Conservation (phyloP, 2,113 vertebrate species). For the Myiagra hebetior region DNA sequence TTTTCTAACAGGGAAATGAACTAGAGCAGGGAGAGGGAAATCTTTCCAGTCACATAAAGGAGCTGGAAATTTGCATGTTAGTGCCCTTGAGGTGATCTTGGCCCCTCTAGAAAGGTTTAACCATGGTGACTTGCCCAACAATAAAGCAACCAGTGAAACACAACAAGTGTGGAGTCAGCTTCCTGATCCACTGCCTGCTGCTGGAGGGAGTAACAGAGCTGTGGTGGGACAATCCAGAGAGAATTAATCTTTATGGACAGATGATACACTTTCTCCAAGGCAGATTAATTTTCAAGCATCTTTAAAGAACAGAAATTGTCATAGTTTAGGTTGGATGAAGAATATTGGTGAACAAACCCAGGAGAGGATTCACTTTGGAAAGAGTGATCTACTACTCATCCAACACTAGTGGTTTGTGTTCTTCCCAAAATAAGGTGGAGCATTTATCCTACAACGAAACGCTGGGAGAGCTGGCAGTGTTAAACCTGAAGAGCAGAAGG, state of each 20-base stretch:
- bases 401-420: not conserved
- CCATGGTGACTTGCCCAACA: accelerated
- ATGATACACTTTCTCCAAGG: not conserved
- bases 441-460: not conserved
- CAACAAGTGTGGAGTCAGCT: not conserved
- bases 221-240: not conserved
- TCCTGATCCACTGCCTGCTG: not conserved
- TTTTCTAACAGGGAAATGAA: not conserved
- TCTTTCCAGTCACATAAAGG: not conserved
- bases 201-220: not conserved
- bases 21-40: not conserved
- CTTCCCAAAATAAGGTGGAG: not conserved
- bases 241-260: not conserved
- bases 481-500: not conserved
- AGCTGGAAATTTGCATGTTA: not conserved
- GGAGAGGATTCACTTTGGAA: not conserved
- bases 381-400: not conserved
- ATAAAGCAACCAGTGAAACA: not conserved
- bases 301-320: not conserved
- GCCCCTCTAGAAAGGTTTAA: not conserved
- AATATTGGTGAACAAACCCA: not conserved
- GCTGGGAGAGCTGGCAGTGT: not conserved
- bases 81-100: not conserved
- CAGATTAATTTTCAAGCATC: not conserved
- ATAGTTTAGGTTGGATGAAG: not conserved